Evolutionary conservation across 2,888 invertebrate species (phyloP).

Genomic region (Theristus sp.): DNA sequence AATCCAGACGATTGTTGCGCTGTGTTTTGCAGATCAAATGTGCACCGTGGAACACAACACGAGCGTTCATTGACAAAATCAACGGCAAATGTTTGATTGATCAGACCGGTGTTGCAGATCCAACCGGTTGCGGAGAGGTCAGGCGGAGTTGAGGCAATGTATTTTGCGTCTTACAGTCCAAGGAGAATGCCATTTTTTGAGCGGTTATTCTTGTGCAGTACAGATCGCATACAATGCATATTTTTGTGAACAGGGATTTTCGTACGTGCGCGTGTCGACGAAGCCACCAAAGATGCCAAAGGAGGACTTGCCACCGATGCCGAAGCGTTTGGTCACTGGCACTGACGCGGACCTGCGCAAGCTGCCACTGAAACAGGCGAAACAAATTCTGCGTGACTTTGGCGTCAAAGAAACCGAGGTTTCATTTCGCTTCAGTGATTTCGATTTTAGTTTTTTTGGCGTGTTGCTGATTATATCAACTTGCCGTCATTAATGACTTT

Average conservation of each 20-base stretch:
- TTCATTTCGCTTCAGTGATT: background rate
- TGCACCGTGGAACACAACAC: slow-evolving; percentile 97
- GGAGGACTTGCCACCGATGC: slow-evolving; percentile 19
- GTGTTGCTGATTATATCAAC: background rate
- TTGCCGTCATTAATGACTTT: background rate
- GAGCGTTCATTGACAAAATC: slow-evolving; percentile 94
- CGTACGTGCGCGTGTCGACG: slow-evolving; percentile 88
- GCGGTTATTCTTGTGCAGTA: no score
- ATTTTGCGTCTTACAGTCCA: no score
- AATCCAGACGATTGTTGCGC: no score
- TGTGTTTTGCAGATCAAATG: slow-evolving; percentile 53
- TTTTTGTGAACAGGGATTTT: slow-evolving; percentile 49
- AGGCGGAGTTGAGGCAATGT: background rate
- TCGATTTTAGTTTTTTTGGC: background rate
- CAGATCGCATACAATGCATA: no score
- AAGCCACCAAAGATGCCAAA: slow-evolving; percentile 70
- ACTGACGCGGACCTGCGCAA: slow-evolving; percentile 93
- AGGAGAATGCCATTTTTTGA: no score
- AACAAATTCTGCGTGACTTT: slow-evolving; percentile 77
- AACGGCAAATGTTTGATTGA: slow-evolving; percentile 89
- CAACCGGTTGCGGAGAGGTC: slow-evolving; percentile 80
- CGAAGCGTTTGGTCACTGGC: slow-evolving; percentile 57
- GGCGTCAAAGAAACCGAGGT: slow-evolving; percentile 92
- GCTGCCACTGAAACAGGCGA: slow-evolving; percentile 84
- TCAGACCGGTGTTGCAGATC: slow-evolving; percentile 58